A percentile compares a stretch with the other conserved stretches of the same genome.
Evolutionary conservation across 2,113 vertebrate genomes (phyloP).

Genomic region (Dasyprocta punctata): DNA sequence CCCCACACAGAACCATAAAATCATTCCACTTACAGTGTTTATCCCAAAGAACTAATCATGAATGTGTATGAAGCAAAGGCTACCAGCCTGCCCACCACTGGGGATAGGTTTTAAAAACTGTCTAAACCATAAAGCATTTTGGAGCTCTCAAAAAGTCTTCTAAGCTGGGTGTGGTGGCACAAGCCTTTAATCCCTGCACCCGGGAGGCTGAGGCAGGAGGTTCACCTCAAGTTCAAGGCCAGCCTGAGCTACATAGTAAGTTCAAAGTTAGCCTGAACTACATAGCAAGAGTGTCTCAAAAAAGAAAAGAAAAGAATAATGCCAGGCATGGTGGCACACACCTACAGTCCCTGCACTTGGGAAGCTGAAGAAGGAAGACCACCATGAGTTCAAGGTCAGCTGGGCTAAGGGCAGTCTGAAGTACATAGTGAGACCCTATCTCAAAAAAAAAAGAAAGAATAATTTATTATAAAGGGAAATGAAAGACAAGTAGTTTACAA

Average conservation of each 20-base stretch:
- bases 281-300: neutral
- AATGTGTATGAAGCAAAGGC: neutral
- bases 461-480: constrained; percentile 7
- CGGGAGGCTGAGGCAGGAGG: neutral
- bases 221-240: neutral
- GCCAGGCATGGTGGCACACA: neutral
- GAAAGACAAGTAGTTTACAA: neutral
- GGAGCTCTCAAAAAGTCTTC: neutral
- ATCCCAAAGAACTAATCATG: neutral
- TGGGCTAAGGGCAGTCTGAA: neutral
- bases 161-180: neutral
- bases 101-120: neutral
- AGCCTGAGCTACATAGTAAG: neutral
- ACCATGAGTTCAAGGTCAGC: neutral
- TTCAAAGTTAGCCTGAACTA: neutral
- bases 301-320: neutral
- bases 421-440: neutral
- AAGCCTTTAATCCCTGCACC: neutral
- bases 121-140: neutral
- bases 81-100: neutral
- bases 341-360: neutral
- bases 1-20: neutral
- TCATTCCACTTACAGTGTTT: neutral
- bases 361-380: neutral
- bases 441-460: neutral